Evolutionary conservation across 1,140 invertebrate species (phyloP).

Genomic region (Gerris buenoi): DNA sequence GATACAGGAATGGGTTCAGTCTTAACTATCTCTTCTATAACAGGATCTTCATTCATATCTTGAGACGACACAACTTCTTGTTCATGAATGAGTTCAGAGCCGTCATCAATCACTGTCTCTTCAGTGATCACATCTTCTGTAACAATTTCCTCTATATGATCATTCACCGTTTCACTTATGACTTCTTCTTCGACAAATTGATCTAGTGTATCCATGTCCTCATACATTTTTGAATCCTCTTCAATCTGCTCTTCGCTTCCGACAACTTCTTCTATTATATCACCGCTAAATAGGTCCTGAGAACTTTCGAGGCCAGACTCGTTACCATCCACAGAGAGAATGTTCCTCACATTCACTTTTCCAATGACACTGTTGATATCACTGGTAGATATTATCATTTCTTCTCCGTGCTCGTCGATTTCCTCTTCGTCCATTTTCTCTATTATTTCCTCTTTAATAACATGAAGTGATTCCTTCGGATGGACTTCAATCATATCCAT

Average conservation of each 20-base stretch:
- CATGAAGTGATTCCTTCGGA: not conserved
- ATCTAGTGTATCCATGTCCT: slow-evolving; percentile 1
- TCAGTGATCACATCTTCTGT: slow-evolving; percentile 12
- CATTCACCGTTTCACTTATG: slow-evolving; percentile 6
- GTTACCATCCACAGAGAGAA: not conserved
- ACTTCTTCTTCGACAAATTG: slow-evolving; percentile 7
- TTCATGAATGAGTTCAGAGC: not conserved
- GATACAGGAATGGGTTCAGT: not conserved
- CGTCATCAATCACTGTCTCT: slow-evolving; percentile 15
- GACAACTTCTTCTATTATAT: slow-evolving; percentile 4
- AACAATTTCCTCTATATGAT: slow-evolving; percentile 13
- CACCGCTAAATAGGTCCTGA: not conserved
- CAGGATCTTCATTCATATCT: no score
- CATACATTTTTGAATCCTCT: slow-evolving; percentile 1
- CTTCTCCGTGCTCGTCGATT: slow-evolving; percentile 1
- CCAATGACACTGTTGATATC: not conserved
- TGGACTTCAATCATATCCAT: slow-evolving; percentile 9
- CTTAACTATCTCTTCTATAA: not conserved
- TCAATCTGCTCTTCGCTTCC: not conserved
- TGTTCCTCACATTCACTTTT: not conserved
- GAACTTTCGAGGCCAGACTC: not conserved
- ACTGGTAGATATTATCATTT: not conserved
- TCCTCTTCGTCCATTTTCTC: slow-evolving; percentile 13
- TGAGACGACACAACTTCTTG: no score
- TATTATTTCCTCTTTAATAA: slow-evolving; percentile 11